Base-by-base conservation (phyloP, 2,113 vertebrate species). In the Oostethus manadensis region DNA sequence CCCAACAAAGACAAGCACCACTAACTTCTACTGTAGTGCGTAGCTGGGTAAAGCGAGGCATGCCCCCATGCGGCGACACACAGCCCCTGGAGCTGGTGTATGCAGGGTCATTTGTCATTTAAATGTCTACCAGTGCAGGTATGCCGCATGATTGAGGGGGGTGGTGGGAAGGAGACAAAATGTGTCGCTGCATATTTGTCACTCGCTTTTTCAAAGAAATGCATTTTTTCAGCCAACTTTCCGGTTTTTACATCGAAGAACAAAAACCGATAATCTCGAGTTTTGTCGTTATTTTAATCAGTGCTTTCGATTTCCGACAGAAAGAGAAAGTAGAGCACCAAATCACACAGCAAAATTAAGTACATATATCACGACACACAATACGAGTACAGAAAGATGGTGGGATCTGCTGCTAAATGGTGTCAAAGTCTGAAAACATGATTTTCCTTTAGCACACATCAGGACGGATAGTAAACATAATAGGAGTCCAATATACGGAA, bases 51-150 rank as follows among this genome's bases (percentile, higher is more conserved):
- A 70, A 17, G 75, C 38, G 23, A 60, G 66, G 71, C 69, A 55
- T 71, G 64, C 59, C 71, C 71, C 67, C 71, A 62, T 79, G 76
- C 68, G 71, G 76, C 60, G 67, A 60, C 6, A 82, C 29, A 33
- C 29, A 33, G 29, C 55, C 59, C 48, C 60, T 56, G 4, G 51
- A 74, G 73, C 59, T 61, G 38, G 43, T 60, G 51, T 11, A 43
- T 55, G 16, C 35, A 48, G 22, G 43, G 61, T 44, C 46, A 60
- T 51, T 67, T 56, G 56, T 68, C 72, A 53, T 60, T 68, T 63
- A 66, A 11, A 75, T 79, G 45, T 59, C 9, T 22, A 70, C 57
- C 61, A 55, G 47, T 20, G 21, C 55, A 50, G 46, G 50, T 59
- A 35, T 3, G 9, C 17, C 16, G 16, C 23, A 22, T 64, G 58